Conservation (phyloP, 1,140 invertebrate species). For the Mya arenaria region DNA sequence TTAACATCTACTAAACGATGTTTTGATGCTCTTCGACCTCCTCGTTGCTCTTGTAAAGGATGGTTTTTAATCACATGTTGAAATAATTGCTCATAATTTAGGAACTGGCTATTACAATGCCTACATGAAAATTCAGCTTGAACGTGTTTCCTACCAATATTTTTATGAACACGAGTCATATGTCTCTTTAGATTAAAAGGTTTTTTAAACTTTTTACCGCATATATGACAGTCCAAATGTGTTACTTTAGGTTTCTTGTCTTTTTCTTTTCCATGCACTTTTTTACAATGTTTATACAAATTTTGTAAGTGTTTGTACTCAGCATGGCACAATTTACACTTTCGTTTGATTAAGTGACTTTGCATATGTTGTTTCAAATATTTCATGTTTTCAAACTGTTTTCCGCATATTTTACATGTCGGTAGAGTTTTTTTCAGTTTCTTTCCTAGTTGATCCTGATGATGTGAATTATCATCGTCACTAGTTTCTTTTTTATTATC, state of each 20-base stretch:
- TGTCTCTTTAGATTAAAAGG: constrained; percentile 18
- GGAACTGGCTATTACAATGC: constrained; percentile 22
- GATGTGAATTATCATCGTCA: too few species aligned
- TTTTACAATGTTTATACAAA: constrained; percentile 16
- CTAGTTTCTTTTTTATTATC: too few species aligned
- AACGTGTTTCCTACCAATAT: neutral
- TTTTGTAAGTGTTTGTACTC: neutral
- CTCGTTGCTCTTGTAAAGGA: constrained; percentile 33
- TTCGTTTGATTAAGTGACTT: constrained; percentile 4
- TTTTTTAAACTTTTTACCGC: neutral
- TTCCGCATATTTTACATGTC: too few species aligned
- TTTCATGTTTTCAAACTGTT: constrained; percentile 8
- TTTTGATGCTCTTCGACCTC: neutral
- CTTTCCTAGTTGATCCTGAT: too few species aligned
- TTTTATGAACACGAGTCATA: neutral
- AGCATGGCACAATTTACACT: constrained; percentile 7
- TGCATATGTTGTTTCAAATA: constrained; percentile 13
- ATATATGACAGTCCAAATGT: constrained; percentile 2
- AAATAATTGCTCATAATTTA: constrained; percentile 14
- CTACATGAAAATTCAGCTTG: constrained; percentile 20
- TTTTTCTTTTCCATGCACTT: constrained; percentile 16
- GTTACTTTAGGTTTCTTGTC: constrained; percentile 18
- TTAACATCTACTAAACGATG: neutral
- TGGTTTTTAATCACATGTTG: constrained; percentile 35
- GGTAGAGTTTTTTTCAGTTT: too few species aligned